Conservation (phyloP, 2,113 vertebrate genomes). For the Leuciscus idus region DNA sequence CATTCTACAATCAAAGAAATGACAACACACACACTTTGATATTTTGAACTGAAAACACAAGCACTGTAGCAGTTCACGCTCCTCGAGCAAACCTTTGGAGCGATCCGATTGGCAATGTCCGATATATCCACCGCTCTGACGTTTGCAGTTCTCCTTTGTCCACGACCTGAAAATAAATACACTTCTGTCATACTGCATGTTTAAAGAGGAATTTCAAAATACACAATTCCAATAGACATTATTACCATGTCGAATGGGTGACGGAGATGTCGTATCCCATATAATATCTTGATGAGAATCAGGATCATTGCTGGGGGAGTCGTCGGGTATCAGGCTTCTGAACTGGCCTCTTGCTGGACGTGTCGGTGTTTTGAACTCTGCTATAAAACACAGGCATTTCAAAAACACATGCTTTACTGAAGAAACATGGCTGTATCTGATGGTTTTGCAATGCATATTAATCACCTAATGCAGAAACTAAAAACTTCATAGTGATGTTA, state of each 20-base stretch:
- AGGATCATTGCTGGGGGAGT: conserved; percentile 71
- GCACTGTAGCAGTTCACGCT: not conserved
- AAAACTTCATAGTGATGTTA: not conserved
- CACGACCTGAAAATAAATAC: conserved; percentile 71
- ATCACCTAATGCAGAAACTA: not conserved
- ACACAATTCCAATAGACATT: not conserved
- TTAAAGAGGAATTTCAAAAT: not conserved
- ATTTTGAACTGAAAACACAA: not conserved
- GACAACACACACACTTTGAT: not conserved
- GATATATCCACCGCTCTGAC: conserved; percentile 82
- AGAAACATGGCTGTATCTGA: not conserved
- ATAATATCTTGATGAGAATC: conserved; percentile 77
- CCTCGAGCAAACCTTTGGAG: conserved; percentile 84
- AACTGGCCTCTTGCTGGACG: conserved; percentile 57
- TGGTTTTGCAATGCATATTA: not conserved
- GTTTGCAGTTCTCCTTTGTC: conserved; percentile 66
- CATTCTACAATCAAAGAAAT: conserved; percentile 71
- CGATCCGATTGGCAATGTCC: conserved; percentile 91
- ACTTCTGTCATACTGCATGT: not conserved
- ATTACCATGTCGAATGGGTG: conserved; percentile 62
- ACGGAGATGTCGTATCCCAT: conserved; percentile 76
- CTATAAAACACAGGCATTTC: not conserved
- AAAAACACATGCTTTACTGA: not conserved
- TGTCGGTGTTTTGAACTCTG: conserved; percentile 74
- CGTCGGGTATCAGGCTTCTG: conserved; percentile 31